phyloP scores from a whole-genome alignment of 2,113 vertebrate species.

The Dicrurus megarhynchus region DNA sequence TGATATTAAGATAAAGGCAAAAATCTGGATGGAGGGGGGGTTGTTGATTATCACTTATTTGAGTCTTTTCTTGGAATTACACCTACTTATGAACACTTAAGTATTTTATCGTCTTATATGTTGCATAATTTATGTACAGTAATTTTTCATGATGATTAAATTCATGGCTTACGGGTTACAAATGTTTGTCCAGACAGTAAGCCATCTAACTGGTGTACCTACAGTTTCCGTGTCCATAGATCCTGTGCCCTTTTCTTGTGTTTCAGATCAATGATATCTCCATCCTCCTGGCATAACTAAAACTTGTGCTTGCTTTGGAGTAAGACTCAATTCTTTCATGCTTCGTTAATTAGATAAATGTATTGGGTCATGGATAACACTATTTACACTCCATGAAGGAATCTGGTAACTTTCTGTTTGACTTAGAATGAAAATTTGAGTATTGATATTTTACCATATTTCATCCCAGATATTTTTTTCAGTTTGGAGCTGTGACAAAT shows the following conservation, averaged over 20 bases:
- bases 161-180: not conserved
- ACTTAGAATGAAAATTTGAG: not conserved
- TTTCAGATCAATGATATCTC: not conserved
- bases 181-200: not conserved
- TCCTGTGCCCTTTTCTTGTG: not conserved
- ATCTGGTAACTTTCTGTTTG: not conserved
- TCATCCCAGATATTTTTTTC: not conserved
- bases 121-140: not conserved
- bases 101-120: not conserved
- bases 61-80: not conserved
- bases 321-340: not conserved
- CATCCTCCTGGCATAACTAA: not conserved
- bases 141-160: not conserved
- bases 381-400: not conserved
- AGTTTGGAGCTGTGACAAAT: not conserved
- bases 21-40: accelerated
- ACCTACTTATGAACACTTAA: not conserved
- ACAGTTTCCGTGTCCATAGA: not conserved
- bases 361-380: not conserved
- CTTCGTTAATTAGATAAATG: not conserved
- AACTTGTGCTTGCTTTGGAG: not conserved
- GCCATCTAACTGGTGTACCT: not conserved
- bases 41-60: not conserved
- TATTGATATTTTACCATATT: not conserved
- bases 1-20: not conserved